Conservation (phyloP, 2,888 invertebrate genomes). For the Agriopis marginaria region DNA sequence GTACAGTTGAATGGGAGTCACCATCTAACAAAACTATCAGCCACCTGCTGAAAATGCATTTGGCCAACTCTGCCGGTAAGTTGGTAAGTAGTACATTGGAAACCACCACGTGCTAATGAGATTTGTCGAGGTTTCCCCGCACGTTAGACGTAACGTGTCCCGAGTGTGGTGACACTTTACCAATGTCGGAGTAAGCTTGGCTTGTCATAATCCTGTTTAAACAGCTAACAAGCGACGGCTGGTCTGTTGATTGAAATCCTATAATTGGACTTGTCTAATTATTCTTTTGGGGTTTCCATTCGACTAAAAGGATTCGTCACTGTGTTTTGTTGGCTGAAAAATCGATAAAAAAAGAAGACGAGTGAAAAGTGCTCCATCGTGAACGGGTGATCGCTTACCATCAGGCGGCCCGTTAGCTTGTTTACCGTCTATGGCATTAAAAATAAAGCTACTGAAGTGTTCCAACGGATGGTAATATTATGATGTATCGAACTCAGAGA, state of each 20-base stretch:
- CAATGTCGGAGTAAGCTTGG: constrained; percentile 1
- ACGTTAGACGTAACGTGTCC: constrained; percentile 16
- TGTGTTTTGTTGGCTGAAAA: not conserved
- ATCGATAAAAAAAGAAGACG: not conserved
- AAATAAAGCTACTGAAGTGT: too few relatives aligned
- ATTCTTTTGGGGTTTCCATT: constrained; percentile 7
- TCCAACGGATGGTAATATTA: too few relatives aligned
- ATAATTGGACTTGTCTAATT: constrained; percentile 13
- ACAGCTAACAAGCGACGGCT: constrained; percentile 3
- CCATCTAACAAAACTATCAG: too few relatives aligned
- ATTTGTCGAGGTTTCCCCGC: constrained; percentile 15
- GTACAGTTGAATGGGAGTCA: too few relatives aligned
- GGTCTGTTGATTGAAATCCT: constrained; percentile 10
- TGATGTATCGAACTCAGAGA: too few relatives aligned
- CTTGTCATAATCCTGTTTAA: constrained; percentile 23
- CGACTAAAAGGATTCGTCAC: not conserved
- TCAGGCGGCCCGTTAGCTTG: too few relatives aligned
- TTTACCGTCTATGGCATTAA: too few relatives aligned
- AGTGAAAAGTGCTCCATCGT: too few relatives aligned
- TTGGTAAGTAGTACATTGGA: not conserved
- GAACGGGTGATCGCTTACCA: too few relatives aligned
- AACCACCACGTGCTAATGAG: constrained; percentile 22
- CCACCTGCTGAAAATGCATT: too few relatives aligned
- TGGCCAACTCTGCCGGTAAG: not conserved
- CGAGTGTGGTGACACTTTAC: constrained; percentile 9